Evolutionary conservation across 1,140 invertebrate genomes (phyloP), one percentile per base, ranked within the genome.

Genomic region (Saccostrea glomerata): DNA sequence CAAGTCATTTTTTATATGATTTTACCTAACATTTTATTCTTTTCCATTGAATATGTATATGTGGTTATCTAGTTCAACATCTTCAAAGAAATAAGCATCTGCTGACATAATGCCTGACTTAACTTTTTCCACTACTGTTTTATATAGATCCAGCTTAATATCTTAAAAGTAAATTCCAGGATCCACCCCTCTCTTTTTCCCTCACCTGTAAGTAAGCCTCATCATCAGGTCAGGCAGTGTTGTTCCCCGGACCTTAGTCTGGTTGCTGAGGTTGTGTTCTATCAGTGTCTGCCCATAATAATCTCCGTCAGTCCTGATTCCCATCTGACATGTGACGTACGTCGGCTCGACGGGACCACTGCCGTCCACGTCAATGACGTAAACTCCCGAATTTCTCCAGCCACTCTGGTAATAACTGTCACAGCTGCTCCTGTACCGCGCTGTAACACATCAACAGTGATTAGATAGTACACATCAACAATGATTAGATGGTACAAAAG

Each of bases 281-380:
- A 99, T 97, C 86, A 98, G 97, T 2, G 98, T 98, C 92, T 97
- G 98, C 0, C 98, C 98, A 0, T 97, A 97, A 92, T 98, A 87
- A 56, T 92, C 97, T 85, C 97, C 96, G 17, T 89, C 66, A 12
- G 89, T 36, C 25, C 97, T 97, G 92, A 98, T 97, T 12, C 88
- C 92, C 93, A 99, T 98, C 92, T 98, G 97, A 93, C 98, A 99
- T 91, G 97, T 97, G 0, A 98, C 98, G 92, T 98, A 96, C 4
- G 97, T 97, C 0, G 98, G 98, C 40, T 98, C 97, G 92, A 98
- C 98, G 86, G 97, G 96, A 0, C 98, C 98, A 94, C 98, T 98
- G 2, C 98, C 98, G 94, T 99, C 98, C 86, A 99, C 98, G 92
- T 99, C 98, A 88, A 98, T 95, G 86, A 95, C 98, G 93, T 98